A percentile compares a stretch with the other conserved stretches of the same genome.
These are phyloP conservation scores for Bufotes viridis DNA, from an alignment of 2,797 vertebrate species.

Conservation along the genomic window DNA sequence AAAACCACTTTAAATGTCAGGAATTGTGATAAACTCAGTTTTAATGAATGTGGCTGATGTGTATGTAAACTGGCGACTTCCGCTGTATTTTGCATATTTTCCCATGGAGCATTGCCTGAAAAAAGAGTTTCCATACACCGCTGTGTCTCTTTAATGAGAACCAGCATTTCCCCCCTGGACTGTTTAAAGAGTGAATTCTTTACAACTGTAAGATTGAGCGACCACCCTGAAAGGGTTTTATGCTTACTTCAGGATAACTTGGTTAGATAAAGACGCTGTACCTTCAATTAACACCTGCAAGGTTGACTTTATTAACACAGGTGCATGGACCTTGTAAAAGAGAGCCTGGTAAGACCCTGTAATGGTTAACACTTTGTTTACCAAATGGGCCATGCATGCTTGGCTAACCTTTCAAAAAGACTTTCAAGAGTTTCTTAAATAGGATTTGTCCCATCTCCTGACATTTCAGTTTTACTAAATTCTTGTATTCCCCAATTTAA, in stretches of 20 bases:
- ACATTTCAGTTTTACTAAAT: not conserved
- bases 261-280: conserved; percentile 64
- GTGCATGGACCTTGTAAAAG: conserved; percentile 62
- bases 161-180: too few relatives aligned
- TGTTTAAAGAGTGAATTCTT: conserved; percentile 6
- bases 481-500: too few relatives aligned
- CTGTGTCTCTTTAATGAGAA: too few relatives aligned
- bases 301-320: conserved; percentile 73
- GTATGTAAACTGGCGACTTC: too few relatives aligned
- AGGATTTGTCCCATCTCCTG: not conserved
- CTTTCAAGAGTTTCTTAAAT: not conserved
- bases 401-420: not conserved
- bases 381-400: not conserved
- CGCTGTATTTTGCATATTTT: too few relatives aligned
- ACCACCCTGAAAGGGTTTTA: conserved; percentile 62
- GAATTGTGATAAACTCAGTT: too few relatives aligned
- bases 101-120: too few relatives aligned
- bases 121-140: too few relatives aligned
- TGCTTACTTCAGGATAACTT: not conserved
- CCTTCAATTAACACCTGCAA: conserved; percentile 67
- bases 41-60: too few relatives aligned
- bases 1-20: too few relatives aligned
- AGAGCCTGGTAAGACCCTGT: not conserved
- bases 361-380: conserved; percentile 15
- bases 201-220: conserved; percentile 30